These are phyloP conservation scores for Tetramorium bicarinatum DNA, from an alignment of 2,888 invertebrate genomes.

Conservation along the genomic window DNA sequence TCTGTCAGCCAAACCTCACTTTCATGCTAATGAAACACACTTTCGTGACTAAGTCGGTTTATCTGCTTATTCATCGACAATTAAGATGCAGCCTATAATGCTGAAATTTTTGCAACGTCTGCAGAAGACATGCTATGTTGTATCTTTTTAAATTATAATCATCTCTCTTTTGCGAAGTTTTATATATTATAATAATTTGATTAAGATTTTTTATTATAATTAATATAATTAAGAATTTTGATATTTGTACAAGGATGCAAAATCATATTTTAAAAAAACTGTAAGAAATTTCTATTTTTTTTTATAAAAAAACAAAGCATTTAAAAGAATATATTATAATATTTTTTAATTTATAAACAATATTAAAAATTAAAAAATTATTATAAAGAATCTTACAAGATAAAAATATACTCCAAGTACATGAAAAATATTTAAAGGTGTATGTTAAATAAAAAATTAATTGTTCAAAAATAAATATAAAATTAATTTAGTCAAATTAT, in stretches of 20 bases:
- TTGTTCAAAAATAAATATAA: no score
- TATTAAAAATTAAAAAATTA: no score
- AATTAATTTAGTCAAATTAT: no score
- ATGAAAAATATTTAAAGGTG: no score
- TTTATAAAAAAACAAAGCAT: no score
- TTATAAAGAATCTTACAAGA: no score
- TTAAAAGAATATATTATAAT: no score
- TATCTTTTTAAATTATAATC: not conserved
- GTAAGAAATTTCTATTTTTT: no score
- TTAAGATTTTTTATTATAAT: not conserved
- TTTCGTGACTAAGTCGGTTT: constrained; percentile 65
- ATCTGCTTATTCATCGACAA: constrained; percentile 61
- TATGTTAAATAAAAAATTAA: no score
- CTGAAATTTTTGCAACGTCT: constrained; percentile 23
- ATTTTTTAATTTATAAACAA: no score
- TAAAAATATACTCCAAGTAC: no score
- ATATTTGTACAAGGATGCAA: not conserved
- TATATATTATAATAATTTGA: not conserved
- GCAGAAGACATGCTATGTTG: not conserved
- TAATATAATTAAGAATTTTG: not conserved
- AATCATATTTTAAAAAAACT: no score
- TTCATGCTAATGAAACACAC: constrained; percentile 69
- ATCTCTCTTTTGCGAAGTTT: not conserved
- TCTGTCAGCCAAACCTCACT: constrained; percentile 46
- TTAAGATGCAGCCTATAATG: constrained; percentile 42